phyloP scores from a whole-genome alignment of 2,888 invertebrate species.

The Andricus quercusramuli region DNA sequence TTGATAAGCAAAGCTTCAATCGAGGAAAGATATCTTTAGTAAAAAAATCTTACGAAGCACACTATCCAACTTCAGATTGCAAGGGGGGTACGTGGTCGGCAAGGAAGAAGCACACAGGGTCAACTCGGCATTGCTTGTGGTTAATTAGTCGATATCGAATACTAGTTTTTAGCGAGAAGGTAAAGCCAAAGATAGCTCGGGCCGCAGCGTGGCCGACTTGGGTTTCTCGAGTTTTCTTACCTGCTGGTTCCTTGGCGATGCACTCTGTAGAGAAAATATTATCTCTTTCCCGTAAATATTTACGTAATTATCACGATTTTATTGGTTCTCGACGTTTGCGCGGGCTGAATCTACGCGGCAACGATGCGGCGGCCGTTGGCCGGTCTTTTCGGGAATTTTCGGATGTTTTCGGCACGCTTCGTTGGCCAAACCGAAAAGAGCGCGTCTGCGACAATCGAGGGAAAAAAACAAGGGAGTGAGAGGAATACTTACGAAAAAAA shows the following conservation, averaged over 20 bases:
- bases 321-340: constrained; percentile 67
- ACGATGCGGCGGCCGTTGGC: constrained; percentile 65
- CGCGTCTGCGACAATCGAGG: constrained; percentile 1
- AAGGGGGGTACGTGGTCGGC: not conserved
- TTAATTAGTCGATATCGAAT: constrained; percentile 43
- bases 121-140: constrained; percentile 31
- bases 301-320: constrained; percentile 60
- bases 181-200: constrained; percentile 18
- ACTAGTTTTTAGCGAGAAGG: constrained; percentile 28
- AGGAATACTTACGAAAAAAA: constrained; percentile 9
- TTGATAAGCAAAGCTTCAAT: constrained; percentile 35
- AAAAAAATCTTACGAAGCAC: not conserved
- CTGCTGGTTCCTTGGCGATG: constrained; percentile 44
- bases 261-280: constrained; percentile 45
- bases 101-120: constrained; percentile 28
- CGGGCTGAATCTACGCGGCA: constrained; percentile 72
- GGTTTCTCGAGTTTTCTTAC: constrained; percentile 33
- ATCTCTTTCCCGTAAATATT: constrained; percentile 54
- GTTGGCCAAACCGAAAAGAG: constrained; percentile 23
- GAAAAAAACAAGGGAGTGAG: not conserved
- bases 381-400: constrained; percentile 36
- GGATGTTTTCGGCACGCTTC: constrained; percentile 22
- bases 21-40: not conserved
- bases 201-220: constrained; percentile 18
- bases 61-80: not conserved